A percentile compares a stretch with the other conserved stretches of the same genome.
Evolutionary conservation across 1,140 invertebrate species (phyloP).

Genomic region (Dolichoris vasculosae): DNA sequence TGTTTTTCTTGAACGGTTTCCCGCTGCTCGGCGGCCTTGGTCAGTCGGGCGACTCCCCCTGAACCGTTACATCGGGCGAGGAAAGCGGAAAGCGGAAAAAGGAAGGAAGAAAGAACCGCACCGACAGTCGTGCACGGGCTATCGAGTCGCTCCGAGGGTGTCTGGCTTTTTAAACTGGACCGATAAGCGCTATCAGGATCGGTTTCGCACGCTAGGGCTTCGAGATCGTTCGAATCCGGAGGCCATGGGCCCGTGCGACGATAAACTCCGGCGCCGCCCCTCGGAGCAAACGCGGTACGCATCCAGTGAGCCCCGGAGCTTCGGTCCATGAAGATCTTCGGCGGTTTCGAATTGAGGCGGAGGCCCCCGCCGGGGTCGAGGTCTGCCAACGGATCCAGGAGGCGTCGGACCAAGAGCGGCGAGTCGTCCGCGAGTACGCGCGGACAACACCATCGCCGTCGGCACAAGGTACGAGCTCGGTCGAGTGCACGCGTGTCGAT

Average conservation of each 20-base stretch:
- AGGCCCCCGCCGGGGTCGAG: not conserved
- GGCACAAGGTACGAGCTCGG: constrained; percentile 35
- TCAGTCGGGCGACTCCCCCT: not conserved
- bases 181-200: constrained; percentile 10
- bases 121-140: not conserved
- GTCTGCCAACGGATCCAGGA: not conserved
- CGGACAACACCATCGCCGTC: not conserved
- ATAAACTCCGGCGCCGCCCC: constrained; percentile 34
- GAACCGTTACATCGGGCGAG: too few species aligned
- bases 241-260: not conserved
- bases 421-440: not conserved
- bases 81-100: not conserved
- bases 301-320: not conserved
- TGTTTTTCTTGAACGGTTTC: constrained; percentile 43
- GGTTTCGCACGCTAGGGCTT: not conserved
- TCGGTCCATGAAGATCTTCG: constrained; percentile 43
- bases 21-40: constrained; percentile 45
- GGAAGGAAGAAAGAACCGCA: constrained; percentile 14
- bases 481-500: not conserved
- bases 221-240: not conserved
- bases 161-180: not conserved
- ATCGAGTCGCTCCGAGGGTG: not conserved
- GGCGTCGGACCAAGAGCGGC: not conserved
- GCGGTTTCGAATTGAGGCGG: constrained; percentile 39
- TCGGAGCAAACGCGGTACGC: not conserved